A percentile compares a stretch with the other conserved stretches of the same genome.
Evolutionary conservation across 2,888 invertebrate genomes (phyloP).

Genomic region (Watsonalla binaria): DNA sequence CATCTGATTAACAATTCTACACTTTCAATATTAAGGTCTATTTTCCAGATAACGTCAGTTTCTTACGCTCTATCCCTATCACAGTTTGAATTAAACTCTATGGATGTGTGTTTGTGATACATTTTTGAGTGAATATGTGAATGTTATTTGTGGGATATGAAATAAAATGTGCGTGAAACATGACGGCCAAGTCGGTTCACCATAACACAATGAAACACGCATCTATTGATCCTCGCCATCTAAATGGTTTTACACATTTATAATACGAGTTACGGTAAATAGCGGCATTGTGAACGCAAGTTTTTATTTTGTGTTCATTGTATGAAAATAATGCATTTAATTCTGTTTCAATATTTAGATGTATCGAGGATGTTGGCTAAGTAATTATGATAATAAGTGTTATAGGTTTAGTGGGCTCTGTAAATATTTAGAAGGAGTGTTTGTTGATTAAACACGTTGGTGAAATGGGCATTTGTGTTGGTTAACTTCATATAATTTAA

Average conservation of each 20-base stretch:
- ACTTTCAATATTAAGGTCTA: neutral
- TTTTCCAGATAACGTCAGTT: neutral
- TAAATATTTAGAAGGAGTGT: slow-evolving; percentile 3
- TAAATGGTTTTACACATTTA: slow-evolving; percentile 79
- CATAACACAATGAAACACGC: slow-evolving; percentile 72
- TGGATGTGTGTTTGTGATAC: slow-evolving; percentile 1
- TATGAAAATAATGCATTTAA: slow-evolving; percentile 74
- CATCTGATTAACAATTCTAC: neutral
- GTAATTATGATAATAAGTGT: slow-evolving; percentile 8
- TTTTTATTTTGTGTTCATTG: slow-evolving; percentile 69
- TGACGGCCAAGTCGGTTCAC: slow-evolving; percentile 77
- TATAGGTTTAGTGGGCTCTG: slow-evolving; percentile 1
- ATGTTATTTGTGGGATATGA: slow-evolving; percentile 37
- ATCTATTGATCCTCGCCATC: slow-evolving; percentile 73
- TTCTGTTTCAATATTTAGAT: slow-evolving; percentile 69
- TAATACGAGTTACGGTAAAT: slow-evolving; percentile 75
- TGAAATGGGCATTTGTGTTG: too few relatives aligned
- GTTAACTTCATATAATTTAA: too few relatives aligned
- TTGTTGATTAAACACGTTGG: too few relatives aligned
- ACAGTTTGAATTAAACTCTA: slow-evolving; percentile 11
- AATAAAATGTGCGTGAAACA: slow-evolving; percentile 75
- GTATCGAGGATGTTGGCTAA: slow-evolving; percentile 40
- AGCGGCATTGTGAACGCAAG: slow-evolving; percentile 53
- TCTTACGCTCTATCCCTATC: neutral
- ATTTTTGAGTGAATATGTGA: slow-evolving; percentile 15